Percentiles rank a stretch among this genome's conserved stretches.
phyloP scores from a whole-genome alignment of 2,888 invertebrate genomes.

The Synergus itoensis region DNA sequence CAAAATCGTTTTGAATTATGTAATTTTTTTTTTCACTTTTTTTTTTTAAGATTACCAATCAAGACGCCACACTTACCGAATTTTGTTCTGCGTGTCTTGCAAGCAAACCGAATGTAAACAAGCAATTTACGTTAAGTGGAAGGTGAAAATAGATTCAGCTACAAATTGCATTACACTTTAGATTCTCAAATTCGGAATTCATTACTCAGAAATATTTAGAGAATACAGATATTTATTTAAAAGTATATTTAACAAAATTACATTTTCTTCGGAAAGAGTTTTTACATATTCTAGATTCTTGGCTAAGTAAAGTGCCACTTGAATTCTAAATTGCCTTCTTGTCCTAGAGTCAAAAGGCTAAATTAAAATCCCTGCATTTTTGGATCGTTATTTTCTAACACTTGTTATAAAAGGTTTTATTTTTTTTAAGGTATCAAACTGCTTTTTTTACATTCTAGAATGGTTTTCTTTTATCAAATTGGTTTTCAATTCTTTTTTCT shows the following conservation, averaged over 20 bases:
- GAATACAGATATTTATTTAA: background rate
- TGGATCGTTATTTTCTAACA: background rate
- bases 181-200: background rate
- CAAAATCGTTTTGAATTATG: constrained; percentile 7
- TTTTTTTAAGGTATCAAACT: too few species aligned
- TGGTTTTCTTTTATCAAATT: background rate
- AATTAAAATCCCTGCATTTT: background rate
- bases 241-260: background rate
- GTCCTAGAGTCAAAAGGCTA: background rate
- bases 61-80: background rate
- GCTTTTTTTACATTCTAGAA: background rate
- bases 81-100: background rate
- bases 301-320: background rate
- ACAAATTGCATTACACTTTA: background rate
- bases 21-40: constrained; percentile 1
- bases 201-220: background rate
- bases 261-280: background rate
- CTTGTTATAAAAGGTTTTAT: background rate
- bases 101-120: background rate
- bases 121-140: background rate
- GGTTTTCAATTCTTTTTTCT: background rate
- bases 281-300: background rate
- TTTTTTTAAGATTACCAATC: background rate
- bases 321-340: background rate
- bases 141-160: background rate